Evolutionary conservation across 2,113 vertebrate species (phyloP).

Genomic region (Heptranchias perlo): DNA sequence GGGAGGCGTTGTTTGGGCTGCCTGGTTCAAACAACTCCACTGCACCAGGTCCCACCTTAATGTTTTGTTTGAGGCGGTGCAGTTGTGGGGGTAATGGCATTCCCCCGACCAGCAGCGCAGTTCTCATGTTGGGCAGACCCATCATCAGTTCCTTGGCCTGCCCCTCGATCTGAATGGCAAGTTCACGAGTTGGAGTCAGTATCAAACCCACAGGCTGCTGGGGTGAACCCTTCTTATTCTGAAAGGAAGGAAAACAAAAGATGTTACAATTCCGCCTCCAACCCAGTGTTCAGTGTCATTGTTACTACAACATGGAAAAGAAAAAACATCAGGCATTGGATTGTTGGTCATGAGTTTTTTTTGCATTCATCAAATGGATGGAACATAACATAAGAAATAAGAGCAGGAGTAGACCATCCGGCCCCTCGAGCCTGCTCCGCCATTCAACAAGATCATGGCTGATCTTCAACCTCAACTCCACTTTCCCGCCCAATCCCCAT

Average conservation of each 20-base stretch:
- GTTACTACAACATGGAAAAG: background rate
- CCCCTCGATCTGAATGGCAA: slow-evolving; percentile 89
- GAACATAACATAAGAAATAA: too few species aligned
- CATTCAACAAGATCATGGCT: too few species aligned
- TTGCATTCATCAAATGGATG: background rate
- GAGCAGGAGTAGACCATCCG: too few species aligned
- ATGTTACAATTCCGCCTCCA: too few species aligned
- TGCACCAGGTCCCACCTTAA: slow-evolving; percentile 66
- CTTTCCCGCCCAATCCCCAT: too few species aligned
- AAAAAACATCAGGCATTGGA: background rate
- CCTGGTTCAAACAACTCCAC: too few species aligned
- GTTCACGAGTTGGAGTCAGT: slow-evolving; percentile 85
- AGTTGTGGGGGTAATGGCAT: slow-evolving; percentile 86
- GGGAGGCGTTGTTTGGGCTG: too few species aligned
- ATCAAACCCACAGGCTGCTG: slow-evolving; percentile 52
- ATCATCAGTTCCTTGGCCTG: slow-evolving; percentile 84
- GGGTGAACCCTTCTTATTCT: background rate
- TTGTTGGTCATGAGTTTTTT: background rate
- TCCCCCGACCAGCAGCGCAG: slow-evolving; percentile 84
- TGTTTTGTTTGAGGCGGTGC: slow-evolving; percentile 75
- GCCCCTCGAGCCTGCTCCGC: too few species aligned
- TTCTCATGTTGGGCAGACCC: slow-evolving; percentile 81
- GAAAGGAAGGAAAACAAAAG: background rate
- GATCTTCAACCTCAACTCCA: too few species aligned
- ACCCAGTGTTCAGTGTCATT: background rate